Percentiles rank a stretch among this genome's conserved stretches.
Conservation (phyloP, 2,888 invertebrate species). For the Rhamnusium bicolor region DNA sequence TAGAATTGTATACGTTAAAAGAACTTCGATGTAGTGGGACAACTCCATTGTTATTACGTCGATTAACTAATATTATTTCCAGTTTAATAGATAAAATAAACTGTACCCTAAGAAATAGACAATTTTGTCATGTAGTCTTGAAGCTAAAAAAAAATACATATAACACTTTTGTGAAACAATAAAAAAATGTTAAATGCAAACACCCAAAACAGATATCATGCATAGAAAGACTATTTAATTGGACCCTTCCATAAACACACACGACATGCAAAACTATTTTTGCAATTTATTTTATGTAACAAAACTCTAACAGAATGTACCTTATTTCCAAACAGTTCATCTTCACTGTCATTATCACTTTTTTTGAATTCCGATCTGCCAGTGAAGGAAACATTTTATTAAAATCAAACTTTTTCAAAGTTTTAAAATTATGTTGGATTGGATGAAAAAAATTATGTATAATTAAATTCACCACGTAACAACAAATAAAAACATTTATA, state of each 20-base stretch:
- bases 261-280: constrained; percentile 38
- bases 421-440: not conserved
- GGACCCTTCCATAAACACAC: constrained; percentile 7
- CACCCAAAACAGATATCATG: constrained; percentile 2
- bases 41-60: too few species aligned
- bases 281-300: constrained; percentile 15
- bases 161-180: not conserved
- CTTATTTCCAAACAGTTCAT: constrained; percentile 63
- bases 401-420: constrained; percentile 1
- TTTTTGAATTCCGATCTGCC: constrained; percentile 56
- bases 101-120: not conserved
- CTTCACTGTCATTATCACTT: constrained; percentile 61
- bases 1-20: too few species aligned
- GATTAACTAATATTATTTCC: not conserved
- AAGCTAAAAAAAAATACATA: not conserved
- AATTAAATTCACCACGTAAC: too few species aligned
- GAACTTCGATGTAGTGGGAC: too few species aligned
- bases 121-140: not conserved
- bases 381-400: constrained; percentile 46
- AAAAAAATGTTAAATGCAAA: constrained; percentile 7
- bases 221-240: not conserved
- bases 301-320: constrained; percentile 52
- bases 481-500: too few species aligned
- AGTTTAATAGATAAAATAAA: not conserved
- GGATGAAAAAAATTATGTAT: not conserved